Percentiles rank a stretch among this genome's conserved stretches.
Conservation (phyloP, 2,113 vertebrate genomes). For the Solenodon paradoxus region DNA sequence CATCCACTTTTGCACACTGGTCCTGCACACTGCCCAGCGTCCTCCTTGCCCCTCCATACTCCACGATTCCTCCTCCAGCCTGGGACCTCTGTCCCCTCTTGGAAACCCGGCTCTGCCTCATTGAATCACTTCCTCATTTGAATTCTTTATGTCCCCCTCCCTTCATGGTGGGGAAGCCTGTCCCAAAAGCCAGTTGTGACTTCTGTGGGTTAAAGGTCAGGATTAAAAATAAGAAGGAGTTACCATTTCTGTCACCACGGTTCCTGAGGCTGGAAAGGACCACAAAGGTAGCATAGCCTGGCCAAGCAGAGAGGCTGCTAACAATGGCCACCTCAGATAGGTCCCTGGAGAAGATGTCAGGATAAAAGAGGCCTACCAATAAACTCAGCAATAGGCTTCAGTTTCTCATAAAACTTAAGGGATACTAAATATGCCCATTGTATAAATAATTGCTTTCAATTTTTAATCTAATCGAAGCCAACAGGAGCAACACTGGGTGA, state of each 20-base stretch:
- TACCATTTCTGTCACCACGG: conserved; percentile 37
- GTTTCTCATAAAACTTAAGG: background rate
- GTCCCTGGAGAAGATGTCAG: background rate
- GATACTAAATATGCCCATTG: background rate
- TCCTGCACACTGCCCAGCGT: too few species aligned
- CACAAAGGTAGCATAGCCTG: background rate
- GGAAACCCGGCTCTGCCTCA: background rate
- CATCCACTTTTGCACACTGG: background rate
- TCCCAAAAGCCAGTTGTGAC: conserved; percentile 55
- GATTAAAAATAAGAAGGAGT: conserved; percentile 60
- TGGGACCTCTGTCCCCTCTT: background rate
- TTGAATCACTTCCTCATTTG: conserved; percentile 52
- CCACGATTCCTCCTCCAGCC: background rate
- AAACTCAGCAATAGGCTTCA: background rate
- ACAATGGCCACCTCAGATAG: background rate
- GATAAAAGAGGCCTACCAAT: background rate
- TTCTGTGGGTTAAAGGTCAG: conserved; percentile 55
- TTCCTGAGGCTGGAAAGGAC: background rate
- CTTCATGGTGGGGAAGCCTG: conserved; percentile 61
- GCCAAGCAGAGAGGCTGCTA: background rate
- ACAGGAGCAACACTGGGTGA: background rate
- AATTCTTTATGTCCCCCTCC: conserved; percentile 40
- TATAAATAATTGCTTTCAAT: background rate
- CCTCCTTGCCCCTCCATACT: background rate
- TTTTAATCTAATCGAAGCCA: background rate